phyloP scores from a whole-genome alignment of 2,888 invertebrate genomes.

The Incurvaria masculella region DNA sequence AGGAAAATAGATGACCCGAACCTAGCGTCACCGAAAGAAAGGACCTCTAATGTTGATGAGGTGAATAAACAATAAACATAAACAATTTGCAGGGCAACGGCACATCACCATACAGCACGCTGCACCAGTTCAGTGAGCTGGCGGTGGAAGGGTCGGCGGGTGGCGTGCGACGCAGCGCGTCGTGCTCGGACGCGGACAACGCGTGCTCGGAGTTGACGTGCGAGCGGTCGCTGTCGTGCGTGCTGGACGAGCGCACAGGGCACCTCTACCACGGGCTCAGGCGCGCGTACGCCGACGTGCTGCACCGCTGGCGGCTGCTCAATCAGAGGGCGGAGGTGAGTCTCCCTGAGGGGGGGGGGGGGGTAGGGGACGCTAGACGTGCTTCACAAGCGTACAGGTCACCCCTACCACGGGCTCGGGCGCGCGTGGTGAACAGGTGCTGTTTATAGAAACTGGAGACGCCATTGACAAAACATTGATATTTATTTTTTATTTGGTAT shows the following conservation, averaged over 20 bases:
- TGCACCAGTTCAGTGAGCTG: constrained; percentile 70
- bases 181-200: constrained; percentile 82
- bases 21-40: too few relatives aligned
- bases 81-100: constrained; percentile 47
- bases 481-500: too few relatives aligned
- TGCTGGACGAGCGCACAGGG: constrained; percentile 42
- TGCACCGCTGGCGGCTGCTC: constrained; percentile 81
- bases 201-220: constrained; percentile 36
- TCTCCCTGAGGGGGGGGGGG: too few relatives aligned
- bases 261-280: constrained; percentile 80
- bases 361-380: too few relatives aligned
- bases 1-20: too few relatives aligned
- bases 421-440: too few relatives aligned
- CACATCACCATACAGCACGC: constrained; percentile 88
- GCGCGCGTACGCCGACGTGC: constrained; percentile 82
- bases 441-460: too few relatives aligned
- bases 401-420: too few relatives aligned
- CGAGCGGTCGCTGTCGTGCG: constrained; percentile 31
- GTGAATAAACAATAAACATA: too few relatives aligned
- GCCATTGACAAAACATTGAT: too few relatives aligned
- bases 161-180: constrained; percentile 73
- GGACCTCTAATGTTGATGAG: too few relatives aligned
- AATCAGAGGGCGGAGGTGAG: constrained; percentile 73
- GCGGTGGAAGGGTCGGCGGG: constrained; percentile 72
- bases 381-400: too few relatives aligned